A percentile compares a stretch with the other conserved stretches of the same genome.
Conservation (phyloP, 2,888 invertebrate species). For the Apoda limacodes region DNA sequence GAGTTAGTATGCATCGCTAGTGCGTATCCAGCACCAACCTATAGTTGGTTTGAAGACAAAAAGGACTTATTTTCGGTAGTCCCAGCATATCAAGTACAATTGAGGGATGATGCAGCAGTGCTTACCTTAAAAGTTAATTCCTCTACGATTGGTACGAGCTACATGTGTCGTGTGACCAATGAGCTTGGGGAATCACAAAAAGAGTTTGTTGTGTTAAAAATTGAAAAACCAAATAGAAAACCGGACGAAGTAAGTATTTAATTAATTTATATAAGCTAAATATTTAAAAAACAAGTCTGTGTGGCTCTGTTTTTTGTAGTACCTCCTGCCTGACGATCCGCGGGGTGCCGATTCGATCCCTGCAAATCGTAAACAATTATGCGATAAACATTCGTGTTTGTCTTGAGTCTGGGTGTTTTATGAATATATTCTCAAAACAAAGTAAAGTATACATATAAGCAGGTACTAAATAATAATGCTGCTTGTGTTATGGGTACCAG, state of each 20-base stretch:
- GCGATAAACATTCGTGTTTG: no score
- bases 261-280: no score
- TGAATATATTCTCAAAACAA: no score
- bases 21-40: slow-evolving; percentile 39
- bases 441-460: no score
- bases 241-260: slow-evolving; percentile 31
- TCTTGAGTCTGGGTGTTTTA: no score
- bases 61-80: slow-evolving; percentile 31
- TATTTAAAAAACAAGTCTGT: no score
- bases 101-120: slow-evolving; percentile 29
- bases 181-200: slow-evolving; percentile 31
- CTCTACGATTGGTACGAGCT: slow-evolving; percentile 31
- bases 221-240: slow-evolving; percentile 31
- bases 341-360: no score
- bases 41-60: slow-evolving; percentile 39
- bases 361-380: no score
- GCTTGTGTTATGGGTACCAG: no score
- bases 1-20: slow-evolving; percentile 37
- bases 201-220: slow-evolving; percentile 28
- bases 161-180: slow-evolving; percentile 40
- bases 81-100: slow-evolving; percentile 30
- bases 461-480: no score
- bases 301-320: no score
- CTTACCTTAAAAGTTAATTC: slow-evolving; percentile 31
- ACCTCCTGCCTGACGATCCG: no score